Base-by-base conservation (phyloP, 2,113 vertebrate genomes). In the Melanerpes formicivorus region DNA sequence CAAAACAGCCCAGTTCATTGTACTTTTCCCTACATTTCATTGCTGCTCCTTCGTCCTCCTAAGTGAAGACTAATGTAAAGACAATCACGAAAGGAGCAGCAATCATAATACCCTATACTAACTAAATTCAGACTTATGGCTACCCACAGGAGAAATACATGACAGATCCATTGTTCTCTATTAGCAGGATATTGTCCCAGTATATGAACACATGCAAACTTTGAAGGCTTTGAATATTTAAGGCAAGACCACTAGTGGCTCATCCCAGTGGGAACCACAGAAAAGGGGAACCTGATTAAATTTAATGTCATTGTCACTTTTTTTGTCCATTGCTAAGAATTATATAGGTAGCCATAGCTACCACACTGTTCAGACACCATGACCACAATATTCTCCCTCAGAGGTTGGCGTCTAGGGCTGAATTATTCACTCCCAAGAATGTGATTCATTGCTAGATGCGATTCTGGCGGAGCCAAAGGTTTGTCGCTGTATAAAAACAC, bases 201-300 rank as follows among this genome's bases (percentile, higher is more conserved):
- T 92, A 97, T 97, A 97, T 97, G 97, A 98, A 97, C 97, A 97
- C 97, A 98, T 98, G 97, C 97, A 98, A 97, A 98, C 97, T 97
- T 96, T 97, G 98, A 98, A 98, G 95, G 96, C 97, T 97, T 97
- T 98, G 98, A 98, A 98, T 98, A 98, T 98, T 97, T 98, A 97
- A 98, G 97, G 97, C 97, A 98, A 97, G 97, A 97, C 97, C 97
- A 98, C 98, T 98, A 97, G 97, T 98, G 97, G 97, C 97, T 98
- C 98, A 98, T 98, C 98, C 98, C 98, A 98, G 98, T 98, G 98
- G 98, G 99, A 99, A 98, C 98, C 98, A 97, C 97, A 98, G 97
- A 97, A 99, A 98, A 99, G 98, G 97, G 97, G 98, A 98, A 98
- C 98, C 98, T 98, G 98, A 99, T 99, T 99, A 99, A 99, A 99